Percentiles rank a stretch among this genome's conserved stretches.
These are phyloP conservation scores for Brachyalestes nurse DNA, from an alignment of 2,797 vertebrate genomes.

Conservation along the genomic window DNA sequence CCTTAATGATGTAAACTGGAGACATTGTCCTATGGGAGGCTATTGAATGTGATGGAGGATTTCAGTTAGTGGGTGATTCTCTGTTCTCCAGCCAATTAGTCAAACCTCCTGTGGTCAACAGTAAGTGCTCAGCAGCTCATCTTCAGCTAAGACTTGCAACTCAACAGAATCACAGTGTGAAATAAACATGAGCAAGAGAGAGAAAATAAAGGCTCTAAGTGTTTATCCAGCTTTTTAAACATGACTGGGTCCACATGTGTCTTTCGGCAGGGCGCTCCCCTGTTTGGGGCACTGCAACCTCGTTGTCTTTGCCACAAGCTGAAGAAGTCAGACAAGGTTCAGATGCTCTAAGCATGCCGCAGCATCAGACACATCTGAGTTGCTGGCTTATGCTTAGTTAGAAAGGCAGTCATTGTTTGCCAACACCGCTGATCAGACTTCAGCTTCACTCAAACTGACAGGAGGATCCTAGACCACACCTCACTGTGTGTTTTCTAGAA, in stretches of 20 bases:
- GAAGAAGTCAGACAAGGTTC: slow-evolving; percentile 5
- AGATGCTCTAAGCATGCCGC: neutral
- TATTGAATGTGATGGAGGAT: slow-evolving; percentile 61
- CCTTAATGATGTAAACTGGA: slow-evolving; percentile 66
- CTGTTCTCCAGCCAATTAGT: slow-evolving; percentile 70
- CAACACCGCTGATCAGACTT: slow-evolving; percentile 16
- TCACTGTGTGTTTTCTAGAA: slow-evolving; percentile 47
- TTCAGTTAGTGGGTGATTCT: slow-evolving; percentile 64
- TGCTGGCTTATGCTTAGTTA: neutral
- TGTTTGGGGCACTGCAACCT: neutral
- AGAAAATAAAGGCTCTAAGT: slow-evolving; percentile 13
- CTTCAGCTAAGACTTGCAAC: slow-evolving; percentile 53
- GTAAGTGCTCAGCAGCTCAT: slow-evolving; percentile 58
- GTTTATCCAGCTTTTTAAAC: slow-evolving; percentile 12
- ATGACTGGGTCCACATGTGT: no score
- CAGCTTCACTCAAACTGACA: slow-evolving; percentile 30
- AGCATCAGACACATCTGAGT: neutral
- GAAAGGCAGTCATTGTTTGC: slow-evolving; percentile 15
- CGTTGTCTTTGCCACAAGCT: slow-evolving; percentile 5
- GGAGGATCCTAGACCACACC: slow-evolving; percentile 47
- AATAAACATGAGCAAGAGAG: slow-evolving; percentile 55
- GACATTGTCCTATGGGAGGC: slow-evolving; percentile 58
- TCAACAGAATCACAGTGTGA: slow-evolving; percentile 48
- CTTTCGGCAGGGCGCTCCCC: neutral
- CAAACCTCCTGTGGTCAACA: slow-evolving; percentile 58